These are phyloP conservation scores for Atherinomorus stipes DNA, from an alignment of 2,113 vertebrate genomes.

Conservation along the genomic window DNA sequence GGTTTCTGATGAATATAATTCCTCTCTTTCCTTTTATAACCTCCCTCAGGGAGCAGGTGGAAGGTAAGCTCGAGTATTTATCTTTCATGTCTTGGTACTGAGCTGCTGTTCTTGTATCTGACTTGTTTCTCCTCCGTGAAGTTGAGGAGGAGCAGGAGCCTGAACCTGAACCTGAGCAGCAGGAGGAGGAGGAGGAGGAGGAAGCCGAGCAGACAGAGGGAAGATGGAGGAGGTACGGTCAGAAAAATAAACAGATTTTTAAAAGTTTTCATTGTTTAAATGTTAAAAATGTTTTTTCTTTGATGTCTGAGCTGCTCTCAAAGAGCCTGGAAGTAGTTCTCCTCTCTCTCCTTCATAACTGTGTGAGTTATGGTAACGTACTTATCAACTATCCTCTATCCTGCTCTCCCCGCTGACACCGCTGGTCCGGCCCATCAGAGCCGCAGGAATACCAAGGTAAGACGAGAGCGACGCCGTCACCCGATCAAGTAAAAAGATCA, in stretches of 20 bases:
- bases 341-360: background rate
- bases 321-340: background rate
- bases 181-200: conserved; percentile 43
- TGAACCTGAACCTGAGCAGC: background rate
- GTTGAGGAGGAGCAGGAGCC: conserved; percentile 67
- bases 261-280: background rate
- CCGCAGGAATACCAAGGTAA: conserved; percentile 76
- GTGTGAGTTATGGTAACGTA: background rate
- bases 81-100: background rate
- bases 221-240: conserved; percentile 61
- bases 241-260: background rate
- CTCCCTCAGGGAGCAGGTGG: conserved; percentile 75
- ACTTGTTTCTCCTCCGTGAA: conserved; percentile 37
- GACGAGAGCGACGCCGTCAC: background rate
- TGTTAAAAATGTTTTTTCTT: background rate
- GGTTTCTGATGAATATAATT: background rate
- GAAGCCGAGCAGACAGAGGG: conserved; percentile 33
- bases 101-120: background rate
- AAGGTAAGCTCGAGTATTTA: conserved; percentile 56
- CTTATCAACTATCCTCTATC: conserved; percentile 23
- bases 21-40: conserved; percentile 11
- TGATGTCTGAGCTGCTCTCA: background rate
- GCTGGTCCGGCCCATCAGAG: conserved; percentile 55
- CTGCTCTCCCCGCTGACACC: conserved; percentile 35
- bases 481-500: background rate